Evolutionary conservation across 1,140 invertebrate species (phyloP).

Genomic region (Radopholus similis): DNA sequence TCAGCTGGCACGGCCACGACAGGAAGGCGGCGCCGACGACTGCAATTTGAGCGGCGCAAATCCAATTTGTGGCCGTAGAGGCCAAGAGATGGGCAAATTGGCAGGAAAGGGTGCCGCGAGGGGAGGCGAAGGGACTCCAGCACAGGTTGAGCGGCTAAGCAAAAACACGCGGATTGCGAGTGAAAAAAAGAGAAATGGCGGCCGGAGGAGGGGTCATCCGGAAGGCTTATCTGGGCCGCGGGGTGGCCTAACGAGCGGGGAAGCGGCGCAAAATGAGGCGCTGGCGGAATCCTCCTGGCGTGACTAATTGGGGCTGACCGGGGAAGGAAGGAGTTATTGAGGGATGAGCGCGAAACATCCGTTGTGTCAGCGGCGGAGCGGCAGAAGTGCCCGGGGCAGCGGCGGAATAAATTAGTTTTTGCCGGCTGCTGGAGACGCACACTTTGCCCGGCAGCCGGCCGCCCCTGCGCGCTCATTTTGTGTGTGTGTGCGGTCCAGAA

Average conservation of each 20-base stretch:
- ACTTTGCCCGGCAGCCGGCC: neutral
- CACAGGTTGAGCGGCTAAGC: no score
- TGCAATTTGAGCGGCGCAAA: conserved; percentile 18
- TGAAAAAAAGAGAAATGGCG: neutral
- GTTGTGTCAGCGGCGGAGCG: neutral
- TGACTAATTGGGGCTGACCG: conserved; percentile 2
- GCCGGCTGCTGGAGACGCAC: neutral
- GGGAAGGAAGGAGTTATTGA: neutral
- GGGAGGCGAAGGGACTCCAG: no score
- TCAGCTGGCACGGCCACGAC: neutral
- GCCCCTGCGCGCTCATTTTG: neutral
- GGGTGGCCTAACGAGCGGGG: no score
- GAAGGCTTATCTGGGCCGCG: no score
- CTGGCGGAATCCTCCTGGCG: no score
- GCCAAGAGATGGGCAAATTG: no score
- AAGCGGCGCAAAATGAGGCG: no score
- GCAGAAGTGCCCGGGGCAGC: neutral
- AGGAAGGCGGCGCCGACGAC: neutral
- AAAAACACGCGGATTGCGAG: neutral
- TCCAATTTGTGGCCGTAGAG: conserved; percentile 18
- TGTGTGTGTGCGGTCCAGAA: neutral
- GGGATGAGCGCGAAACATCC: neutral
- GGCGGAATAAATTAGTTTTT: neutral
- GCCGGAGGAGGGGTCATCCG: neutral
- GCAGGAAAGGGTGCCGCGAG: neutral